phyloP scores from a whole-genome alignment of 2,113 vertebrate species.

The Chlorocebus sabaeus region DNA sequence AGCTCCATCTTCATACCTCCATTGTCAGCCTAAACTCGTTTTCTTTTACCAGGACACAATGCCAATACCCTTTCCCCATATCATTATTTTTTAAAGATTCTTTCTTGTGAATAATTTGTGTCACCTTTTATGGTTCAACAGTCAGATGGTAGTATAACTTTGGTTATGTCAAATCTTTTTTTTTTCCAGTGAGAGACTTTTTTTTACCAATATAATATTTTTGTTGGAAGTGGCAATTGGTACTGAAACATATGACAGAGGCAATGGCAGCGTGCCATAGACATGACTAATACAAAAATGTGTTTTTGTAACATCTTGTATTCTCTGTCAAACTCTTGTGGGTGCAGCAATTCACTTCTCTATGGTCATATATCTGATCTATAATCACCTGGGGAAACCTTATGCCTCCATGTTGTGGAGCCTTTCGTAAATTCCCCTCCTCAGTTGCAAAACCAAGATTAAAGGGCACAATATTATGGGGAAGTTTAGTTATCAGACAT shows the following conservation, averaged over 20 bases:
- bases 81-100: background rate
- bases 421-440: background rate
- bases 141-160: background rate
- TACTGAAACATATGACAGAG: background rate
- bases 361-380: background rate
- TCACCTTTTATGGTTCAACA: background rate
- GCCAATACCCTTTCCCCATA: background rate
- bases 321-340: background rate
- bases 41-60: background rate
- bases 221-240: background rate
- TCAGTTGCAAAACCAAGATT: background rate
- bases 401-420: background rate
- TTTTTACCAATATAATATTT: background rate
- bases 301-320: background rate
- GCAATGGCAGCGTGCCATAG: background rate
- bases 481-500: background rate
- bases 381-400: background rate
- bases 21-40: background rate
- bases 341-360: background rate
- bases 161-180: background rate
- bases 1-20: background rate
- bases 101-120: background rate
- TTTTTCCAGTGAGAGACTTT: background rate
- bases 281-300: background rate
- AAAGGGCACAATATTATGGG: background rate